Evolutionary conservation across 2,797 vertebrate genomes (phyloP).

Genomic region (Emys orbicularis): DNA sequence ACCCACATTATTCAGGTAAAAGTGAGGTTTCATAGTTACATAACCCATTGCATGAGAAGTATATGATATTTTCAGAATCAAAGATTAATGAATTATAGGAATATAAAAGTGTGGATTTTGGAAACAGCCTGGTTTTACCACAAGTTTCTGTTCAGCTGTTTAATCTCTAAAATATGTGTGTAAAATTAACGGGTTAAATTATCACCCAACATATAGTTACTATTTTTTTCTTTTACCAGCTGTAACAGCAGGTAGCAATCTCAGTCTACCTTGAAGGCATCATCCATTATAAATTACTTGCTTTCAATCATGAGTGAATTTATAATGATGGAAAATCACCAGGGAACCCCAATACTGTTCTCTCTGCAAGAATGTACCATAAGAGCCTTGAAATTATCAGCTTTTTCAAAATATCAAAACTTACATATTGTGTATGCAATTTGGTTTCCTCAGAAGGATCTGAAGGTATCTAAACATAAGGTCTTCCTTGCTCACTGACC

Average conservation of each 20-base stretch:
- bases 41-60: neutral
- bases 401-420: neutral
- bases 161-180: constrained; percentile 34
- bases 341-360: neutral
- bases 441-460: neutral
- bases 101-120: neutral
- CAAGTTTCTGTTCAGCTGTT: constrained; percentile 48
- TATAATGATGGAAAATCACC: constrained; percentile 55
- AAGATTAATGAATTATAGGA: neutral
- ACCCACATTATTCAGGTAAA: constrained; percentile 43
- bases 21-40: constrained; percentile 1
- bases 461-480: neutral
- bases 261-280: constrained; percentile 65
- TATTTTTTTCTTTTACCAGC: constrained; percentile 54
- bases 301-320: constrained; percentile 60
- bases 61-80: neutral
- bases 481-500: neutral
- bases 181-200: constrained; percentile 59
- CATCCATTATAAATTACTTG: constrained; percentile 68
- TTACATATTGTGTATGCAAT: neutral
- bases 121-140: neutral
- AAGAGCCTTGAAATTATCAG: neutral
- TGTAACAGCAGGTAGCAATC: constrained; percentile 60
- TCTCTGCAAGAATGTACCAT: neutral
- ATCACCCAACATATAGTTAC: constrained; percentile 52